Evolutionary conservation across 2,797 vertebrate genomes (phyloP).

Genomic region (Hippocampus kuda): DNA sequence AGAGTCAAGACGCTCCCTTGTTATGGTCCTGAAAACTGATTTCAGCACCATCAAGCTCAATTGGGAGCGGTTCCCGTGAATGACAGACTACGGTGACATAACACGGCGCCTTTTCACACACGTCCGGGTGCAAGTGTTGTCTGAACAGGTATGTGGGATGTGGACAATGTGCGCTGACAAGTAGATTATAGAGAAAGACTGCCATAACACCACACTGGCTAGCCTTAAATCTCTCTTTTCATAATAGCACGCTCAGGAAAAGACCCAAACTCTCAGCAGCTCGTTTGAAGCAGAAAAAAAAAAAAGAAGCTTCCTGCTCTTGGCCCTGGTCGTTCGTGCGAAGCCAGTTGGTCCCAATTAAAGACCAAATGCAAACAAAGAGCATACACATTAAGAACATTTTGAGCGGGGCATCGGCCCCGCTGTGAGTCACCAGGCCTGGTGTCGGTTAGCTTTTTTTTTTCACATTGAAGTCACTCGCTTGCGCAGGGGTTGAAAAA

Average conservation of each 20-base stretch:
- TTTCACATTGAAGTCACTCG: slow-evolving; percentile 1
- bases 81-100: slow-evolving; percentile 35
- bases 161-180: slow-evolving; percentile 46
- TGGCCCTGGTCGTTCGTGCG: slow-evolving; percentile 7
- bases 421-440: slow-evolving; percentile 1
- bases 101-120: slow-evolving; percentile 43
- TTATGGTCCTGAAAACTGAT: slow-evolving; percentile 5
- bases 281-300: slow-evolving; percentile 1
- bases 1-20: not conserved
- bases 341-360: slow-evolving; percentile 14
- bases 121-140: slow-evolving; percentile 34
- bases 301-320: not conserved
- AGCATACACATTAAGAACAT: not conserved
- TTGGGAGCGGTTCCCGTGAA: slow-evolving; percentile 43
- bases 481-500: slow-evolving; percentile 2
- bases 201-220: slow-evolving; percentile 29
- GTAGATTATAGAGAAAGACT: slow-evolving; percentile 51
- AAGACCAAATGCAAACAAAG: slow-evolving; percentile 17
- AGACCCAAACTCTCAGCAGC: slow-evolving; percentile 14
- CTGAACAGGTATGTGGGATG: slow-evolving; percentile 54
- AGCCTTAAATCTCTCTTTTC: slow-evolving; percentile 39
- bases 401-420: not conserved
- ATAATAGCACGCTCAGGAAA: slow-evolving; percentile 18
- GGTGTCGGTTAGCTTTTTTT: not conserved
- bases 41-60: slow-evolving; percentile 5